Conservation (phyloP, 2,888 invertebrate genomes). For the Drosophila demipolita region DNA sequence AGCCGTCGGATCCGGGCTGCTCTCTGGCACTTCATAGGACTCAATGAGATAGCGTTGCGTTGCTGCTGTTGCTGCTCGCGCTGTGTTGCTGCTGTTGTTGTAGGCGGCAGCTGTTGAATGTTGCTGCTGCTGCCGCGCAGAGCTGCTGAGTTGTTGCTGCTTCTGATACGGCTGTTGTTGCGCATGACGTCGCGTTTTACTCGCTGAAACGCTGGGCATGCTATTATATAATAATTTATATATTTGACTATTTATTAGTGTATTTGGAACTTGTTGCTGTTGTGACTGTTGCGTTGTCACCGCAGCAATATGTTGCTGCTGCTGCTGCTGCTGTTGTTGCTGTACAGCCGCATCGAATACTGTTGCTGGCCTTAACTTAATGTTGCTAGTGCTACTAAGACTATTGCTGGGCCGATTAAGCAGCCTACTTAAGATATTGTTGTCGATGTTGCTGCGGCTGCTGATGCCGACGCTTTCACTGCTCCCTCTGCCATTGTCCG, state of each 20-base stretch:
- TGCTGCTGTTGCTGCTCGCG: conserved; percentile 38
- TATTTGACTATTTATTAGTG: conserved; percentile 84
- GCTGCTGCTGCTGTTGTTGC: conserved; percentile 47
- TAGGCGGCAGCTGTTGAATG: conserved; percentile 28
- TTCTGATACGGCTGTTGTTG: conserved; percentile 36
- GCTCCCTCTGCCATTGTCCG: conserved; percentile 65
- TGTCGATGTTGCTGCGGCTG: conserved; percentile 59
- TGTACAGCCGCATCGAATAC: conserved; percentile 70
- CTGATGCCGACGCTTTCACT: conserved; percentile 57
- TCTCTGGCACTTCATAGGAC: conserved; percentile 80
- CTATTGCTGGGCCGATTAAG: conserved; percentile 67
- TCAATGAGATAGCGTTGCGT: conserved; percentile 72
- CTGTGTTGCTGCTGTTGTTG: conserved; percentile 42
- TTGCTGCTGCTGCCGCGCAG: conserved; percentile 20
- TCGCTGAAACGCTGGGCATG: conserved; percentile 46
- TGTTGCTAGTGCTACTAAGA: conserved; percentile 70
- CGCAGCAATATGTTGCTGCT: conserved; percentile 47
- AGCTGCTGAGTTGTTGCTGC: conserved; percentile 26
- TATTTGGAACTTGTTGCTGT: conserved; percentile 84
- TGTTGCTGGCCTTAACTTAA: conserved; percentile 80
- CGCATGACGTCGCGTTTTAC: conserved; percentile 77
- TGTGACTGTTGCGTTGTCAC: conserved; percentile 65
- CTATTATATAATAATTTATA: conserved; percentile 76
- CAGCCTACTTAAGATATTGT: conserved; percentile 80
- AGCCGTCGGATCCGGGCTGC: conserved; percentile 69